Percentiles rank a stretch among this genome's conserved stretches.
Evolutionary conservation across 2,113 vertebrate species (phyloP).

Genomic region (Cichladusa arquata): DNA sequence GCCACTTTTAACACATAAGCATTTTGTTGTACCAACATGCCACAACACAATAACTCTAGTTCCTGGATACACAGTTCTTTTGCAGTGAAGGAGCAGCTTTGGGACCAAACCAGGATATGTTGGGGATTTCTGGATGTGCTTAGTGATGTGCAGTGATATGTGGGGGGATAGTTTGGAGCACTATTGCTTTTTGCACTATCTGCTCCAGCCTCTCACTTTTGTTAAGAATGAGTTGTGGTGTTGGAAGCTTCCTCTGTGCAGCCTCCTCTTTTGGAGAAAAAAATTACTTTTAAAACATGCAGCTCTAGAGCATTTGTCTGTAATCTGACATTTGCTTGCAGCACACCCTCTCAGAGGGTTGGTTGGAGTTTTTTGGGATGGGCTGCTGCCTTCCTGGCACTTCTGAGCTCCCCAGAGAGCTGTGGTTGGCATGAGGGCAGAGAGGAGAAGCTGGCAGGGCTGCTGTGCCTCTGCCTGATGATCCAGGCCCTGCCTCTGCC

Average conservation of each 20-base stretch:
- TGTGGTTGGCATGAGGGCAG: background rate
- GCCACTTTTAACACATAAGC: background rate
- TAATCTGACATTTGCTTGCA: background rate
- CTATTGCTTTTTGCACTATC: background rate
- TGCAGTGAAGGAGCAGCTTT: background rate
- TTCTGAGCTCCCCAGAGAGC: background rate
- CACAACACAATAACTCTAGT: background rate
- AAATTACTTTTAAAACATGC: background rate
- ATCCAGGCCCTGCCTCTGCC: background rate
- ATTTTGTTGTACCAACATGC: background rate
- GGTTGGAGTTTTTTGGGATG: background rate
- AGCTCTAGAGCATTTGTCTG: background rate
- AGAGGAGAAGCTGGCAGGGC: background rate
- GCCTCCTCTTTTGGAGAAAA: background rate
- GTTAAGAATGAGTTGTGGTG: background rate
- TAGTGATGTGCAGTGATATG: background rate
- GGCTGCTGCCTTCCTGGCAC: background rate
- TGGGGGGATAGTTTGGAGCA: background rate
- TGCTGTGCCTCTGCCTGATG: background rate
- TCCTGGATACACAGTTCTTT: background rate
- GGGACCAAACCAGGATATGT: fast-evolving
- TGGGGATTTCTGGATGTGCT: background rate
- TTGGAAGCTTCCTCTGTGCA: background rate
- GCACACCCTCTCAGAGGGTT: background rate
- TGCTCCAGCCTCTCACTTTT: background rate